Evolutionary conservation across 2,797 vertebrate genomes (phyloP).

Genomic region (Darevskia nairensis): DNA sequence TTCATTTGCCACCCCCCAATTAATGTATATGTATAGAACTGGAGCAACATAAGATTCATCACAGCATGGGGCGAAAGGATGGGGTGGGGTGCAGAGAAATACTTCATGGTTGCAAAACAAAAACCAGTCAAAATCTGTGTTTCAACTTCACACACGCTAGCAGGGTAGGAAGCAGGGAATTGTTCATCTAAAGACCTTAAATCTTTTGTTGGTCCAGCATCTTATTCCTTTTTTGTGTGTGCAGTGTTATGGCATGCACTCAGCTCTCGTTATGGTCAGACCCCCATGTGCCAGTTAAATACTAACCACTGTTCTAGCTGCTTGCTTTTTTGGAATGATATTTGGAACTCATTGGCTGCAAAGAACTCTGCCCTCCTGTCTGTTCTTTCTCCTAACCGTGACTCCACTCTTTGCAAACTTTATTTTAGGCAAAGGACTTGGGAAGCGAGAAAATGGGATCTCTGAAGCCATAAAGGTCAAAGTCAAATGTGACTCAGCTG

Average conservation of each 20-base stretch:
- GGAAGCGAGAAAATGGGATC: slow-evolving; percentile 86
- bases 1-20: background rate
- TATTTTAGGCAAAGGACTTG: slow-evolving; percentile 89
- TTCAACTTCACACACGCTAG: background rate
- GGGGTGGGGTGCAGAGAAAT: background rate
- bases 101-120: too few relatives aligned
- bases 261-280: background rate
- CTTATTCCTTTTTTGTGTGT: too few relatives aligned
- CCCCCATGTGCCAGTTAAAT: background rate
- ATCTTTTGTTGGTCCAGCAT: too few relatives aligned
- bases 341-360: background rate
- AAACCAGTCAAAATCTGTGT: background rate
- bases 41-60: background rate
- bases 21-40: background rate
- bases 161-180: too few relatives aligned
- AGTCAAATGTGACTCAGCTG: slow-evolving; percentile 89
- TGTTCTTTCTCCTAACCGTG: background rate
- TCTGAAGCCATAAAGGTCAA: slow-evolving; percentile 89
- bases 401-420: background rate
- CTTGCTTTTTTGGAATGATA: background rate
- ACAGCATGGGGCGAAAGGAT: background rate
- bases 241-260: background rate
- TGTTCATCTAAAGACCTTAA: too few relatives aligned
- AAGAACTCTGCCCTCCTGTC: too few relatives aligned
- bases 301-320: background rate